Base-by-base conservation (phyloP, 1,140 invertebrate species). In the Notospermus geniculatus region DNA sequence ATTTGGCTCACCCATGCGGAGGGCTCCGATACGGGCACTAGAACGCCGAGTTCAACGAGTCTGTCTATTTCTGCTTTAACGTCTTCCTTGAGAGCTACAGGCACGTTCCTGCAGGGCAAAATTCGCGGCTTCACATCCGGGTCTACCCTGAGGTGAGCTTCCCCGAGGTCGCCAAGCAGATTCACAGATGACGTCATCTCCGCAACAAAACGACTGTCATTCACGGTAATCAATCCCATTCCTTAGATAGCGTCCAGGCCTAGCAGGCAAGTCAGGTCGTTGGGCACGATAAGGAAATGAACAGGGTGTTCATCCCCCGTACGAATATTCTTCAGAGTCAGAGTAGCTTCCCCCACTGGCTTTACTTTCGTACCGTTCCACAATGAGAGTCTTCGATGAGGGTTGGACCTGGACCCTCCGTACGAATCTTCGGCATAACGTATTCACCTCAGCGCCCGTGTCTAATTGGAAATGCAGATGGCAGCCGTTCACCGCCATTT, bases 1-100 rank as follows among this genome's bases (percentile, higher is more conserved):
- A 70, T 67, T 29, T 65, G 54, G 36, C 53, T 63, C 2, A 68
- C 62, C 63, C 65, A 68, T 25, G 32, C 32, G 2, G 62, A 64
- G 19, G 68, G 68, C 58, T 71, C 54, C 25, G 25, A 41, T 13
- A 68, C 66, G 54, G 61, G 45, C 27, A 43, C 56, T 19, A 68
- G 65, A 5, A 68, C 57, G 2, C 61, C 65, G 7, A 28, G 15
- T 43, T 57, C 22, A 1, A 46, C 50, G 15, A 66, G n/a, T 27
- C n/a, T 30, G 23, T 50, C 46, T 7, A 50, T 5, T 27, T 50
- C 46, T 7, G 5, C n/a, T 27, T 50, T 50, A 4, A 50, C 46
- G n/a, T 50, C 46, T 7, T 50, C 46, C 4, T 50, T 50, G 46
- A 50, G 4, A 7, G 56, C 56, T 5, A 57, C 27, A 17, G 56